phyloP scores from a whole-genome alignment of 2,797 vertebrate species.

The Lophius americanus region DNA sequence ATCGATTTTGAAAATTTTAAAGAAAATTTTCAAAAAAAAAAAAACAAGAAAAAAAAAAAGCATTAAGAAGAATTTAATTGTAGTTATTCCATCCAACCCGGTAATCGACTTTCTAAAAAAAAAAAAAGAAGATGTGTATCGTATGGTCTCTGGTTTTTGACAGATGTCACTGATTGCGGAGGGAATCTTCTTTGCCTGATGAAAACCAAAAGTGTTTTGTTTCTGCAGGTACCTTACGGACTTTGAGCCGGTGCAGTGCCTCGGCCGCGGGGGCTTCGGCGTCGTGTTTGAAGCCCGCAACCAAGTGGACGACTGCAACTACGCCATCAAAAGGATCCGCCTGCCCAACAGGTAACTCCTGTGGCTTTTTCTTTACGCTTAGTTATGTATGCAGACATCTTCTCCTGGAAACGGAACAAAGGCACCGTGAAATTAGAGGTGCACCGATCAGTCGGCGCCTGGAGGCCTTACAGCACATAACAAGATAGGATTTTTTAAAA shows the following conservation, averaged over 20 bases:
- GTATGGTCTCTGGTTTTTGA: neutral
- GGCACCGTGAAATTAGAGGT: too few relatives aligned
- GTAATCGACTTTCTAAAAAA: conserved; percentile 21
- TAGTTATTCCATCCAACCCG: neutral
- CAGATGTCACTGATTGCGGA: neutral
- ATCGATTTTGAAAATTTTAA: neutral
- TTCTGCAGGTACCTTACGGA: conserved; percentile 92
- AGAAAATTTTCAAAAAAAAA: too few relatives aligned
- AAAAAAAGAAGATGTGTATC: neutral
- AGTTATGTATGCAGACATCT: too few relatives aligned
- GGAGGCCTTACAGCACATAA: too few relatives aligned
- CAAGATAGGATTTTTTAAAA: too few relatives aligned
- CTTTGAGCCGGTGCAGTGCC: conserved; percentile 97
- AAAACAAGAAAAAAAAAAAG: too few relatives aligned
- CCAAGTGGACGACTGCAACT: conserved; percentile 99
- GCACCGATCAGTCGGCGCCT: too few relatives aligned
- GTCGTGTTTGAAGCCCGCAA: conserved; percentile 98
- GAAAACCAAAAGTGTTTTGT: conserved; percentile 24
- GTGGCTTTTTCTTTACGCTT: neutral
- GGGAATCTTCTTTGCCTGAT: conserved; percentile 15
- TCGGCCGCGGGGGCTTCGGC: conserved; percentile 96
- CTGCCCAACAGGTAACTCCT: conserved; percentile 91
- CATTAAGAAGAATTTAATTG: neutral
- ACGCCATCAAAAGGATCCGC: conserved; percentile 98
- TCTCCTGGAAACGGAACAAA: too few relatives aligned